These are phyloP conservation scores for Gadus chalcogrammus DNA, from an alignment of 2,113 vertebrate genomes.

Conservation along the genomic window DNA sequence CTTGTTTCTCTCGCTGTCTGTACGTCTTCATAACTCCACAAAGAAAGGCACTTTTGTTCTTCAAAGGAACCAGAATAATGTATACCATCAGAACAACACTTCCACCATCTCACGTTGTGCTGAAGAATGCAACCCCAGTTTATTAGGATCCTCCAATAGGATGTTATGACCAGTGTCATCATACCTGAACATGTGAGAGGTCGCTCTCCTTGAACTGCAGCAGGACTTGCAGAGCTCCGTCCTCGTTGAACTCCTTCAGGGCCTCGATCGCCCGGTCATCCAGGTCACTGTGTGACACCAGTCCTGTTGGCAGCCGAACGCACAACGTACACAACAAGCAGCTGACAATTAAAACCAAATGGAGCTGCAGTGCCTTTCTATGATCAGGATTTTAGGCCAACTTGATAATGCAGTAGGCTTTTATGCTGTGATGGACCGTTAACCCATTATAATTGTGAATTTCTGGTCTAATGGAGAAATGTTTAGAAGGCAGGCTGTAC, in stretches of 20 bases:
- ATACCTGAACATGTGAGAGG: constrained; percentile 99
- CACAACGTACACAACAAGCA: constrained; percentile 1
- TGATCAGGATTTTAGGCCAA: no score
- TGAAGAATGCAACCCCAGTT: neutral
- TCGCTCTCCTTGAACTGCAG: constrained; percentile 99
- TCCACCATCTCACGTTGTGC: no score
- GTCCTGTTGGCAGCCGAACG: constrained; percentile 72
- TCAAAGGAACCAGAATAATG: constrained; percentile 19
- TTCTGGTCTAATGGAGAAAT: constrained; percentile 20
- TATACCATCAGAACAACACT: no score
- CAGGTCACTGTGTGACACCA: constrained; percentile 99
- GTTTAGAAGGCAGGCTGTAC: constrained; percentile 24
- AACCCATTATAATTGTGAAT: constrained; percentile 1
- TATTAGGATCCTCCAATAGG: neutral
- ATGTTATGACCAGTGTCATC: neutral
- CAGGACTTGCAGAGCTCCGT: constrained; percentile 97
- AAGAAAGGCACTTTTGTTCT: constrained; percentile 99
- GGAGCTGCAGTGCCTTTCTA: no score
- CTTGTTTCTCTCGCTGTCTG: constrained; percentile 98
- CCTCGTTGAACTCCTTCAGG: constrained; percentile 99
- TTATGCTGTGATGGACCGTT: constrained; percentile 9
- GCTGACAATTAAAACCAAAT: no score
- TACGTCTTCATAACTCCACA: constrained; percentile 99
- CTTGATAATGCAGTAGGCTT: neutral
- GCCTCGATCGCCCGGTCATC: constrained; percentile 99